Conservation (phyloP, 2,888 invertebrate genomes). For the Lasioglossum pauxillum region DNA sequence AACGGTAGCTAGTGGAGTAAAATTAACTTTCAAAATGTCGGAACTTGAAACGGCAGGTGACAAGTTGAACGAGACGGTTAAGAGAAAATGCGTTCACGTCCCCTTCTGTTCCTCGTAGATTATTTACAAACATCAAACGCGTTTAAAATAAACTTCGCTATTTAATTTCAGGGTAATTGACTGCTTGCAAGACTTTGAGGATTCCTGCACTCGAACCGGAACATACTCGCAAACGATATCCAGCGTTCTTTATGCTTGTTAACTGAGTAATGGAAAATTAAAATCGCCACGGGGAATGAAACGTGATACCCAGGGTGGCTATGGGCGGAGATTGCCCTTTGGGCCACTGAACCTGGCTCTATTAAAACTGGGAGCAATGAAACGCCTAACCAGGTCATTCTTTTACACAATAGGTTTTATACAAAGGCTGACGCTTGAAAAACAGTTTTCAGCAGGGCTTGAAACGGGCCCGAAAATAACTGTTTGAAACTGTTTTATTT, state of each 20-base stretch:
- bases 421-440: not conserved
- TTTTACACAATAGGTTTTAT: not conserved
- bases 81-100: not conserved
- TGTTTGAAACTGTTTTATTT: too few relatives aligned
- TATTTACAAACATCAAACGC: not conserved
- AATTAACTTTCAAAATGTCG: not conserved
- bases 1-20: not conserved
- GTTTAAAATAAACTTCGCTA: not conserved
- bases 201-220: not conserved
- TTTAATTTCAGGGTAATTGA: constrained; percentile 3
- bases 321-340: not conserved
- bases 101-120: not conserved
- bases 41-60: not conserved
- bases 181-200: not conserved
- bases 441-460: too few relatives aligned
- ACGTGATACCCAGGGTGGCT: not conserved
- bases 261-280: not conserved
- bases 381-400: not conserved
- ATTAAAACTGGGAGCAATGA: constrained; percentile 2
- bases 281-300: not conserved
- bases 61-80: not conserved
- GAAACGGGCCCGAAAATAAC: too few relatives aligned
- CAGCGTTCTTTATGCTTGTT: not conserved
- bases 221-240: not conserved
- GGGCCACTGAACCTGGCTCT: not conserved